Evolutionary conservation across 2,797 vertebrate species (phyloP).

Genomic region (Scleropages formosus): DNA sequence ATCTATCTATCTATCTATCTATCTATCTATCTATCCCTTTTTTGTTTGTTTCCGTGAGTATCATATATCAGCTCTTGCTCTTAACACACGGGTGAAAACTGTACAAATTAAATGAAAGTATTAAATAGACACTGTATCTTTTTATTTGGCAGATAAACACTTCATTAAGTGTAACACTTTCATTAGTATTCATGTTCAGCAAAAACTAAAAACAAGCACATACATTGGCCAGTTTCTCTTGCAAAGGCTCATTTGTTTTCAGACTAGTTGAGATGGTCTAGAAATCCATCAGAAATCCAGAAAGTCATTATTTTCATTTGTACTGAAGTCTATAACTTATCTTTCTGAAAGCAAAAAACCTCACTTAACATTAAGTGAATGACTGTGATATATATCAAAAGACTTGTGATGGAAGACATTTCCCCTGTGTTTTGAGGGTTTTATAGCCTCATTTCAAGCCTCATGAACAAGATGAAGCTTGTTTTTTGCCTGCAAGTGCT

Average conservation of each 20-base stretch:
- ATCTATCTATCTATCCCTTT: no score
- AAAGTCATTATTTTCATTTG: background rate
- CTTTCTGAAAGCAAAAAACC: background rate
- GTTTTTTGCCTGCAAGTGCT: background rate
- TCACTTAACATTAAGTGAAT: conserved; percentile 1
- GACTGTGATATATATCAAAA: conserved; percentile 15
- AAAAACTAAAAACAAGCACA: background rate
- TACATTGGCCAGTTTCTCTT: background rate
- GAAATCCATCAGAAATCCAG: conserved; percentile 1
- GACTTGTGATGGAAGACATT: background rate
- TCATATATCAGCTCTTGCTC: conserved; percentile 28
- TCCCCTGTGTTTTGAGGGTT: background rate
- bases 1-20: no score
- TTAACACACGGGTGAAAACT: conserved; percentile 23
- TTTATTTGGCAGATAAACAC: conserved; percentile 31
- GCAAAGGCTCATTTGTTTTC: conserved; percentile 3
- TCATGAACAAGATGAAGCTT: background rate
- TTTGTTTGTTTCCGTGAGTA: background rate
- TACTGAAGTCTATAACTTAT: background rate
- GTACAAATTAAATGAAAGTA: conserved; percentile 25
- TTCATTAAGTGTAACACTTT: conserved; percentile 32
- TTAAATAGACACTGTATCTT: conserved; percentile 27
- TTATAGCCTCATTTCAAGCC: conserved; percentile 15
- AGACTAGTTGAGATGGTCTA: background rate
- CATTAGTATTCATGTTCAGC: conserved; percentile 14